phyloP scores from a whole-genome alignment of 2,113 vertebrate species.

The Nothocercus julius region DNA sequence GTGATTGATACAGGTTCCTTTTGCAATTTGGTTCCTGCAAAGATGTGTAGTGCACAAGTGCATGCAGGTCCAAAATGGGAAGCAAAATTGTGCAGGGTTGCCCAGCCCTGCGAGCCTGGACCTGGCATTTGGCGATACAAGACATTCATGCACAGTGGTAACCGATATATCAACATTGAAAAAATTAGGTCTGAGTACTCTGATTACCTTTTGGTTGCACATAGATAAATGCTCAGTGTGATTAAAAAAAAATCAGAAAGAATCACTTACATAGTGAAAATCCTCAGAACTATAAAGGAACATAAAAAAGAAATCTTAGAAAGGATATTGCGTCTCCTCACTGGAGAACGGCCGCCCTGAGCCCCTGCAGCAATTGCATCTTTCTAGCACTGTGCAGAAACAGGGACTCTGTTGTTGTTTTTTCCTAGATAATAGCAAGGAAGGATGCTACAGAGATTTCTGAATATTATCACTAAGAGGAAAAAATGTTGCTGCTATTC shows the following conservation, averaged over 20 bases:
- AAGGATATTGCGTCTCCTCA: background rate
- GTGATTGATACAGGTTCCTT: background rate
- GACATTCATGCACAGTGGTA: background rate
- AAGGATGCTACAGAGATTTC: background rate
- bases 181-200: background rate
- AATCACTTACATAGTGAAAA: background rate
- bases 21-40: constrained; percentile 6
- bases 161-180: background rate
- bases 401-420: background rate
- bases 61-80: background rate
- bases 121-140: background rate
- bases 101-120: background rate
- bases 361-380: background rate
- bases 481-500: background rate
- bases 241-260: background rate
- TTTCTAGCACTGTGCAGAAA: background rate
- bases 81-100: fast-evolving
- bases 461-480: background rate
- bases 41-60: background rate
- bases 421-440: background rate
- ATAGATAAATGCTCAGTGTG: background rate
- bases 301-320: background rate
- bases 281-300: background rate
- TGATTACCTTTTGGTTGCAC: background rate
- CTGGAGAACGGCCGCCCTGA: background rate